These are phyloP conservation scores for Nasonia vitripennis DNA, from an alignment of 1,140 invertebrate species.

Conservation along the genomic window DNA sequence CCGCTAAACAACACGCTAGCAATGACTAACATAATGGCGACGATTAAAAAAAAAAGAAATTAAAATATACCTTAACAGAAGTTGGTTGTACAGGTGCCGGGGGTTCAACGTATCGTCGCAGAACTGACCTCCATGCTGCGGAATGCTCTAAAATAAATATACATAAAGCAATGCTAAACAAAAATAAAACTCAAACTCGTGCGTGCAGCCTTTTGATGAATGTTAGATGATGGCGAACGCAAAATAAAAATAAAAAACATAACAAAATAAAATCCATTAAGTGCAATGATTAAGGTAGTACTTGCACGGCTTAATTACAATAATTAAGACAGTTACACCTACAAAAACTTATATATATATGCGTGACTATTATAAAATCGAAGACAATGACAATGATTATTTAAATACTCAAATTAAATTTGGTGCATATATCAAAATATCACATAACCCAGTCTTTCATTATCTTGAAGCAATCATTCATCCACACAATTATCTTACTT, in stretches of 20 bases:
- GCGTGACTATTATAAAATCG: not conserved
- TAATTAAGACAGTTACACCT: not conserved
- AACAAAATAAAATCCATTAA: slow-evolving; percentile 13
- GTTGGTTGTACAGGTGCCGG: slow-evolving; percentile 54
- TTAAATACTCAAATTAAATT: not conserved
- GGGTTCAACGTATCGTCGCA: slow-evolving; percentile 71
- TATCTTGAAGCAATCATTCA: not conserved
- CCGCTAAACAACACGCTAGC: not conserved
- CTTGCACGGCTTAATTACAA: slow-evolving; percentile 28
- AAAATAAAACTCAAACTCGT: slow-evolving; percentile 47
- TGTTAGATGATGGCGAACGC: slow-evolving; percentile 29
- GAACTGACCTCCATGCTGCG: slow-evolving; percentile 73
- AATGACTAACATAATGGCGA: slow-evolving; percentile 31
- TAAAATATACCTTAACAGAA: slow-evolving; percentile 61
- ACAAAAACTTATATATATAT: not conserved
- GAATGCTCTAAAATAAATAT: slow-evolving; percentile 74
- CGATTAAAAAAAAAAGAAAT: slow-evolving; percentile 60
- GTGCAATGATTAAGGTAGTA: slow-evolving; percentile 13
- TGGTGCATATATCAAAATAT: not conserved
- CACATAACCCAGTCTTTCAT: not conserved
- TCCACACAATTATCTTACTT: not conserved
- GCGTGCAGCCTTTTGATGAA: slow-evolving; percentile 33
- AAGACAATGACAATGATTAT: not conserved
- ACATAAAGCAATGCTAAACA: slow-evolving; percentile 63
- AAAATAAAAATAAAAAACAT: slow-evolving; percentile 38